Percentiles rank a stretch among this genome's conserved stretches.
phyloP scores from a whole-genome alignment of 2,888 invertebrate species.

The Diaprepes abbreviatus region DNA sequence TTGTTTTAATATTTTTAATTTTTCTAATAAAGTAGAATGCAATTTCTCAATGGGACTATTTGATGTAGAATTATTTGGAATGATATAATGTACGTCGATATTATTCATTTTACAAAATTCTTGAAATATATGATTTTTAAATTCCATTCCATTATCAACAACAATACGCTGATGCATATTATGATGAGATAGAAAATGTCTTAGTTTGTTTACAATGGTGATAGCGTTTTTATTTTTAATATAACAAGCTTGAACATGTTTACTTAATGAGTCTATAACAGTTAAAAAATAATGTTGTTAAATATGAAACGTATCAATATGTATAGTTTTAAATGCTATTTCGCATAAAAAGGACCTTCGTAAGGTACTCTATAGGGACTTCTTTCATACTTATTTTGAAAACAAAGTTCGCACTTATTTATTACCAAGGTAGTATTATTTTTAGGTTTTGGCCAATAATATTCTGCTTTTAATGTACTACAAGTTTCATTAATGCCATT shows the following conservation, averaged over 20 bases:
- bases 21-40: constrained; percentile 35
- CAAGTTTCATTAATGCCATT: too few relatives aligned
- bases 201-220: constrained; percentile 37
- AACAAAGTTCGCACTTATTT: too few relatives aligned
- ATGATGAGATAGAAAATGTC: constrained; percentile 40
- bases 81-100: constrained; percentile 19
- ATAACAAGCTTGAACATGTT: constrained; percentile 36
- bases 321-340: constrained; percentile 24
- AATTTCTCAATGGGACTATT: constrained; percentile 25
- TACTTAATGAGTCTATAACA: constrained; percentile 33
- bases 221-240: constrained; percentile 31
- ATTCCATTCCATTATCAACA: constrained; percentile 12
- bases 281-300: constrained; percentile 19
- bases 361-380: constrained; percentile 8
- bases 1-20: constrained; percentile 25
- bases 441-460: too few relatives aligned
- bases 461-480: too few relatives aligned
- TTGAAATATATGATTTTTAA: constrained; percentile 17
- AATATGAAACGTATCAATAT: constrained; percentile 28
- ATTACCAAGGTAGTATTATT: too few relatives aligned
- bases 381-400: too few relatives aligned
- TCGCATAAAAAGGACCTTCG: constrained; percentile 17
- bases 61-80: constrained; percentile 6
- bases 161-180: constrained; percentile 20
- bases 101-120: constrained; percentile 24